A percentile compares a stretch with the other conserved stretches of the same genome.
Evolutionary conservation across 2,113 vertebrate species (phyloP).

Genomic region (Thamnophis sirtalis): DNA sequence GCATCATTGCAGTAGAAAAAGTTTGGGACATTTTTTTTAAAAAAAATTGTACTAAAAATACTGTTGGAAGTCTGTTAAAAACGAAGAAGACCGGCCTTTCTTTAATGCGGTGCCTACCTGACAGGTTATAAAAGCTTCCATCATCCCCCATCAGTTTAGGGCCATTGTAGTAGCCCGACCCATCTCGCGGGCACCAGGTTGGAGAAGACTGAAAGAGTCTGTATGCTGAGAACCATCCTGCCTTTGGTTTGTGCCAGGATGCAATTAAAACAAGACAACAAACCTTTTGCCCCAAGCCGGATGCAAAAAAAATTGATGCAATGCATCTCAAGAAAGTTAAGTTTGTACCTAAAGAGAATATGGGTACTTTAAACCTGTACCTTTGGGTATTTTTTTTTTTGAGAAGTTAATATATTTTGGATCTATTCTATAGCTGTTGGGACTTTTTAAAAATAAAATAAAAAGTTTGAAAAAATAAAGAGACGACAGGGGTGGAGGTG

Average conservation of each 20-base stretch:
- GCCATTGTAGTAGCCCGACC: neutral
- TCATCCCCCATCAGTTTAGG: neutral
- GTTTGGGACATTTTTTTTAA: slow-evolving; percentile 47
- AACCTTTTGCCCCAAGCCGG: slow-evolving; percentile 71
- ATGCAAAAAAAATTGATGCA: slow-evolving; percentile 79
- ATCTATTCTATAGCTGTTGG: slow-evolving; percentile 74
- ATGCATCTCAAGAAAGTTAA: slow-evolving; percentile 72
- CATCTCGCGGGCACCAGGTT: neutral
- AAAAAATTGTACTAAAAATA: slow-evolving; percentile 40
- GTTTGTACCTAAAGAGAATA: slow-evolving; percentile 75
- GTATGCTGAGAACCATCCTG: slow-evolving; percentile 57
- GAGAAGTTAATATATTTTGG: slow-evolving; percentile 74
- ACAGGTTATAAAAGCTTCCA: neutral
- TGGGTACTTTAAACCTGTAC: slow-evolving; percentile 72
- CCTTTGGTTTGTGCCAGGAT: slow-evolving; percentile 63
- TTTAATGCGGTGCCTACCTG: neutral
- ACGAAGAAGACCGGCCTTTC: slow-evolving; percentile 30
- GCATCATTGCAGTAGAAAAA: slow-evolving; percentile 52
- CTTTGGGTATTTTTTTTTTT: slow-evolving; percentile 75
- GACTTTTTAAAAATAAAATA: slow-evolving; percentile 53
- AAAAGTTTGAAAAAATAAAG: slow-evolving; percentile 47
- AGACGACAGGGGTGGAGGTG: too few species aligned
- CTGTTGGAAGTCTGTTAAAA: slow-evolving; percentile 52
- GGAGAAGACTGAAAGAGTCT: slow-evolving; percentile 40
- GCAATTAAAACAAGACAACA: slow-evolving; percentile 50